Evolutionary conservation across 1,140 invertebrate genomes (phyloP).

Genomic region (Eubasilissa regina): DNA sequence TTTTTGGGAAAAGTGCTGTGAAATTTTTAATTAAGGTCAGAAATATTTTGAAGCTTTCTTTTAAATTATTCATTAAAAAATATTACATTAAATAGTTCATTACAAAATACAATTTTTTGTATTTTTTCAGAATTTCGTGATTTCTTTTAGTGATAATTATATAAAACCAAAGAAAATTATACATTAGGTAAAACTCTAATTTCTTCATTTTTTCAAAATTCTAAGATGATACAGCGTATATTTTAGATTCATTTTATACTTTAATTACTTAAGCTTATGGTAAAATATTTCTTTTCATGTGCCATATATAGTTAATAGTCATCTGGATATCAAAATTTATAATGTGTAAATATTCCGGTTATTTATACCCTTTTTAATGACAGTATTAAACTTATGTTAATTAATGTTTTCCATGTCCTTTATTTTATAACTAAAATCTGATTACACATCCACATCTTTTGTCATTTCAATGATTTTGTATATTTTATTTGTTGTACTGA

Average conservation of each 20-base stretch:
- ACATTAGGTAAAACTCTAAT: constrained; percentile 53
- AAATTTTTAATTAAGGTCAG: constrained; percentile 51
- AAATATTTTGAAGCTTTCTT: constrained; percentile 46
- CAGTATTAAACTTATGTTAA: constrained; percentile 15
- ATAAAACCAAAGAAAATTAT: constrained; percentile 59
- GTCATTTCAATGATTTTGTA: not conserved
- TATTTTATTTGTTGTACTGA: not conserved
- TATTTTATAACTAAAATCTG: not conserved
- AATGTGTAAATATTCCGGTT: constrained; percentile 6
- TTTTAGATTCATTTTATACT: constrained; percentile 20
- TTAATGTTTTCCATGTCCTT: not conserved
- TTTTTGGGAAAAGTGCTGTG: constrained; percentile 51
- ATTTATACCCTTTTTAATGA: constrained; percentile 5
- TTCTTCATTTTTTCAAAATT: constrained; percentile 56
- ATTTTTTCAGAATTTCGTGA: constrained; percentile 52
- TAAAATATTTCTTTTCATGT: constrained; percentile 40
- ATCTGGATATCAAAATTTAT: constrained; percentile 40
- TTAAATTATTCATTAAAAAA: constrained; percentile 39
- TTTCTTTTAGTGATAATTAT: constrained; percentile 59
- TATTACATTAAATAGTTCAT: constrained; percentile 23
- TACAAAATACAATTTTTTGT: constrained; percentile 17
- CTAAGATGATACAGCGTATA: constrained; percentile 39
- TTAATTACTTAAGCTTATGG: constrained; percentile 19
- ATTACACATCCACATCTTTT: not conserved
- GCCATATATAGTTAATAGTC: constrained; percentile 50